Evolutionary conservation across 53 echinoderm and acorn worm species (phyloP).

Genomic region (Hippasteria phrygiana): DNA sequence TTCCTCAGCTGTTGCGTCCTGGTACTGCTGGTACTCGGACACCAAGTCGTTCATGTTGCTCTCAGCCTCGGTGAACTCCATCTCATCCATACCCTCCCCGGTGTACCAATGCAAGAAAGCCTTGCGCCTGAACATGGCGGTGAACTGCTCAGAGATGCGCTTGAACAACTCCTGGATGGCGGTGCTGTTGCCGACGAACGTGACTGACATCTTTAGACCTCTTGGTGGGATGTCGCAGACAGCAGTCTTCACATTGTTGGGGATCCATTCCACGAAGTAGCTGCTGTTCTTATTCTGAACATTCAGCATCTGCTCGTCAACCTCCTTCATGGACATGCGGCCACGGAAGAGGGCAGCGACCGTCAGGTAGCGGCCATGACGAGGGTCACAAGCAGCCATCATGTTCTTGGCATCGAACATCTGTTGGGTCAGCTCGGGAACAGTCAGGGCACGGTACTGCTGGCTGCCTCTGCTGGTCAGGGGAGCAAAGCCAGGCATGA

Average conservation of each 20-base stretch:
- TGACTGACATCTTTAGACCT: too few relatives aligned
- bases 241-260: too few relatives aligned
- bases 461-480: too few relatives aligned
- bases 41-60: conserved; percentile 99
- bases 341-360: conserved; percentile 95
- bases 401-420: conserved; percentile 98
- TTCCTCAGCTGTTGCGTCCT: conserved; percentile 95
- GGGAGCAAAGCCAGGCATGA: too few relatives aligned
- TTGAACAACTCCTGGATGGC: conserved; percentile 93
- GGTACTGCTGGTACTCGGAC: conserved; percentile 99
- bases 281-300: too few relatives aligned
- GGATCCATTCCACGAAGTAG: too few relatives aligned
- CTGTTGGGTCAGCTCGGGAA: conserved; percentile 94
- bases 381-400: conserved; percentile 98
- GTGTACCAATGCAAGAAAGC: conserved; percentile 99
- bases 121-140: conserved; percentile 98
- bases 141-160: conserved; percentile 95
- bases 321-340: conserved; percentile 99
- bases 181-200: conserved; percentile 92
- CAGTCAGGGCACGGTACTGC: conserved; percentile 90
- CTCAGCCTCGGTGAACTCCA: conserved; percentile 99
- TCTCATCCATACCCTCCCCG: conserved; percentile 99
- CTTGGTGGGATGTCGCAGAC: too few relatives aligned
- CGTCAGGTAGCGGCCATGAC: conserved; percentile 93
- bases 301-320: too few relatives aligned